phyloP scores from a whole-genome alignment of 1,140 invertebrate genomes.

The Drosophila fuyamai region DNA sequence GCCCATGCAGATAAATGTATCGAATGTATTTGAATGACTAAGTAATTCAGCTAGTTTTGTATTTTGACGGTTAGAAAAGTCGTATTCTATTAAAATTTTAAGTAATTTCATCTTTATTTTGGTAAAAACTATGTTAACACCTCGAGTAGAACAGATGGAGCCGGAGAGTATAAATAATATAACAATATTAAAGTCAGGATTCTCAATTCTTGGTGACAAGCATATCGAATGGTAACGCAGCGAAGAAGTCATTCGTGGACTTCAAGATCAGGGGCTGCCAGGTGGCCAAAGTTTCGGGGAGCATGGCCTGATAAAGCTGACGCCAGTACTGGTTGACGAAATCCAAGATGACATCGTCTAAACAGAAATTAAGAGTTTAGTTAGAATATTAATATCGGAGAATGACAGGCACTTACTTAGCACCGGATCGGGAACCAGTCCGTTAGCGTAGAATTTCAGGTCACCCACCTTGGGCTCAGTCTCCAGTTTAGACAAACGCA shows the following conservation, averaged over 20 bases:
- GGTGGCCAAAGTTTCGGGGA: conserved; percentile 69
- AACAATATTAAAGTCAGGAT: background rate
- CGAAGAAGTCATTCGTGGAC: conserved; percentile 73
- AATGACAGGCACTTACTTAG: conserved; percentile 61
- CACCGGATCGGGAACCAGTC: conserved; percentile 77
- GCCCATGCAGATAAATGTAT: no score
- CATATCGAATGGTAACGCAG: conserved; percentile 70
- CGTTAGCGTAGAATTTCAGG: conserved; percentile 75
- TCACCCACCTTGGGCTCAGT: conserved; percentile 74
- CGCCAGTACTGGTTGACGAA: conserved; percentile 83
- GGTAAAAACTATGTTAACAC: conserved; percentile 65
- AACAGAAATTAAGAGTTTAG: background rate
- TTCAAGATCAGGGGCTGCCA: conserved; percentile 75
- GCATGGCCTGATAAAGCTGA: conserved; percentile 66
- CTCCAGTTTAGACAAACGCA: conserved; percentile 72
- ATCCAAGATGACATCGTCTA: conserved; percentile 78
- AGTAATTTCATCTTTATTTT: conserved; percentile 43
- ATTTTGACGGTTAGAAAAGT: no score
- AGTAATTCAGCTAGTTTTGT: no score
- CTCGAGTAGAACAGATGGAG: conserved; percentile 29
- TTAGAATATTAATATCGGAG: no score
- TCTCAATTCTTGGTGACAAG: conserved; percentile 59
- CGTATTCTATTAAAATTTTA: background rate
- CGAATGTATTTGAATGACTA: no score
- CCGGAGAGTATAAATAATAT: conserved; percentile 10